Evolutionary conservation across 2,888 invertebrate genomes (phyloP).

Genomic region (Amphimallon solstitiale): DNA sequence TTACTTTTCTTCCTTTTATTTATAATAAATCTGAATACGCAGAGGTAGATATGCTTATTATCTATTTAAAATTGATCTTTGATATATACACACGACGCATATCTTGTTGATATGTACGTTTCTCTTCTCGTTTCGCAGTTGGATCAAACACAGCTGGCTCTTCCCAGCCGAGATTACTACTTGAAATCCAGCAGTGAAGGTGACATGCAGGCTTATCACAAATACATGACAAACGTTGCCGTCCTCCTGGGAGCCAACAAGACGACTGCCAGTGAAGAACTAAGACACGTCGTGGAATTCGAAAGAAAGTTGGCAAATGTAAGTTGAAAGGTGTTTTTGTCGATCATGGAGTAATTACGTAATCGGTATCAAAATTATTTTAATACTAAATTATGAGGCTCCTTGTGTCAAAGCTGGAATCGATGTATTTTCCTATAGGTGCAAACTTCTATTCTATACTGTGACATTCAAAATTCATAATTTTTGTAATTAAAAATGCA

Average conservation of each 20-base stretch:
- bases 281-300: slow-evolving; percentile 77
- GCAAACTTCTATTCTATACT: not conserved
- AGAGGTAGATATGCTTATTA: not conserved
- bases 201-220: slow-evolving; percentile 81
- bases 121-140: slow-evolving; percentile 63
- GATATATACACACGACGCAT: no score
- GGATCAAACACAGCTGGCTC: slow-evolving; percentile 80
- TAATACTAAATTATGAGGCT: not conserved
- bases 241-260: slow-evolving; percentile 78
- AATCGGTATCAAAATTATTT: not conserved
- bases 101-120: not conserved
- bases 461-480: not conserved
- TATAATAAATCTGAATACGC: no score
- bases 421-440: not conserved
- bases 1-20: no score
- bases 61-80: no score
- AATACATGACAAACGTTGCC: slow-evolving; percentile 84
- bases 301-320: slow-evolving; percentile 86
- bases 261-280: slow-evolving; percentile 72
- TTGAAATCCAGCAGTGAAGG: slow-evolving; percentile 78
- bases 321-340: slow-evolving; percentile 53
- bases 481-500: no score
- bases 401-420: not conserved
- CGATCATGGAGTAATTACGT: not conserved
- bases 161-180: slow-evolving; percentile 88